Evolutionary conservation across 1,140 invertebrate genomes (phyloP).

Genomic region (Drosophila eugracilis): DNA sequence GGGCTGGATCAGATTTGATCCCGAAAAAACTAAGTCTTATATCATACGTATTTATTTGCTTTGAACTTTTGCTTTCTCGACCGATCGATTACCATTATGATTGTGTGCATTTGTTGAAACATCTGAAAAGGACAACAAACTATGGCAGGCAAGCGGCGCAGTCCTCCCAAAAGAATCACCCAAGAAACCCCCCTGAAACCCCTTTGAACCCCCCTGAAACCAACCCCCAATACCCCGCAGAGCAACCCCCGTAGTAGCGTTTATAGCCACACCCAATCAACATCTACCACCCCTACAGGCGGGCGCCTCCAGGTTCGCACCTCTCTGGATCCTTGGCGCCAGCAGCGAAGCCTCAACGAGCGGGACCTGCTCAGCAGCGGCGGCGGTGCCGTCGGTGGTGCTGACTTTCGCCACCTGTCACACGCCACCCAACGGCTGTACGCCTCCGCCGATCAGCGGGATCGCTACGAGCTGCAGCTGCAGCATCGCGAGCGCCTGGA

Average conservation of each 20-base stretch:
- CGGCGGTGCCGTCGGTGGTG: conserved; percentile 30
- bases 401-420: conserved; percentile 66
- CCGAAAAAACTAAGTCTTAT: conserved; percentile 33
- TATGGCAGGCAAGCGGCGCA: conserved; percentile 70
- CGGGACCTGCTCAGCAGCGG: conserved; percentile 76
- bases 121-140: conserved; percentile 77
- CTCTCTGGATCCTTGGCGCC: conserved; percentile 73
- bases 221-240: conserved; percentile 6
- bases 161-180: not conserved
- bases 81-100: conserved; percentile 42
- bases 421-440: conserved; percentile 74
- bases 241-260: conserved; percentile 28
- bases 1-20: conserved; percentile 7
- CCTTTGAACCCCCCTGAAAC: not conserved
- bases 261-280: conserved; percentile 48
- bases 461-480: conserved; percentile 79
- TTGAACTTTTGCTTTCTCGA: conserved; percentile 41
- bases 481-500: conserved; percentile 80
- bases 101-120: conserved; percentile 49
- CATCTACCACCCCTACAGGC: conserved; percentile 74
- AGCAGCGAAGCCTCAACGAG: conserved; percentile 82
- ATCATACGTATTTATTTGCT: conserved; percentile 44
- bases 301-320: conserved; percentile 76
- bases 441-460: conserved; percentile 77
- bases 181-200: conserved; percentile 20